A percentile compares a stretch with the other conserved stretches of the same genome.
These are phyloP conservation scores for Maccullochella peelii DNA, from an alignment of 2,113 vertebrate genomes.

Conservation along the genomic window DNA sequence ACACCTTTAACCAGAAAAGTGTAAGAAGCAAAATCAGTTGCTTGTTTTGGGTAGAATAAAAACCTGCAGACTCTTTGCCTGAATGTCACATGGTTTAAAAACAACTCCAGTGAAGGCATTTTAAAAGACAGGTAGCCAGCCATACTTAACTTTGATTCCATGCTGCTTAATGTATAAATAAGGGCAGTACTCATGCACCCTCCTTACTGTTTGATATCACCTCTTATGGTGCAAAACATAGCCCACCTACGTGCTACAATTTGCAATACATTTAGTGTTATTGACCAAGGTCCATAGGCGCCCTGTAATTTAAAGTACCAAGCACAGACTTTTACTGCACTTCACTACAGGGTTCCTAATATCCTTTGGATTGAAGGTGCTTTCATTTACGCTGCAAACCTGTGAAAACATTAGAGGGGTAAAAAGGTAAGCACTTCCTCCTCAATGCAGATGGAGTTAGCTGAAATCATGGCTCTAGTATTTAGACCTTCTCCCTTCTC, in stretches of 20 bases:
- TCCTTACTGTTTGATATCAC: conserved; percentile 67
- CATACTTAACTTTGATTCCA: conserved; percentile 50
- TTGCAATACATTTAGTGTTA: conserved; percentile 72
- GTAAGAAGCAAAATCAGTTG: conserved; percentile 1
- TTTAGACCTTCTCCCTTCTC: conserved; percentile 45
- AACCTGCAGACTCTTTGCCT: conserved; percentile 6
- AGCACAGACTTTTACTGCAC: conserved; percentile 53
- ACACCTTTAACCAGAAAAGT: conserved; percentile 5
- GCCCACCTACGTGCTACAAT: conserved; percentile 69
- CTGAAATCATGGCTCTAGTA: conserved; percentile 66
- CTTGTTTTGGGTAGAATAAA: conserved; percentile 10
- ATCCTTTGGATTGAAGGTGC: conserved; percentile 70
- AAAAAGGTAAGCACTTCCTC: conserved; percentile 73
- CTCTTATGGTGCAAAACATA: conserved; percentile 61
- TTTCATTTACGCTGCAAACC: conserved; percentile 57
- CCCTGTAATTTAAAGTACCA: conserved; percentile 67
- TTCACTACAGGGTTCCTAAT: conserved; percentile 71
- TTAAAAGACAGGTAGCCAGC: conserved; percentile 17
- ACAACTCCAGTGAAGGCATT: conserved; percentile 32
- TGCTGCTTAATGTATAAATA: conserved; percentile 53
- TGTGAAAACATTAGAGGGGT: conserved; percentile 62
- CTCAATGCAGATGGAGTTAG: conserved; percentile 78
- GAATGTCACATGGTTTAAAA: conserved; percentile 19
- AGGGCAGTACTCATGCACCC: conserved; percentile 37
- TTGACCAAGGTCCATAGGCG: conserved; percentile 69